These are phyloP conservation scores for Palaemon carinicauda DNA, from an alignment of 1,140 invertebrate species.

Conservation along the genomic window DNA sequence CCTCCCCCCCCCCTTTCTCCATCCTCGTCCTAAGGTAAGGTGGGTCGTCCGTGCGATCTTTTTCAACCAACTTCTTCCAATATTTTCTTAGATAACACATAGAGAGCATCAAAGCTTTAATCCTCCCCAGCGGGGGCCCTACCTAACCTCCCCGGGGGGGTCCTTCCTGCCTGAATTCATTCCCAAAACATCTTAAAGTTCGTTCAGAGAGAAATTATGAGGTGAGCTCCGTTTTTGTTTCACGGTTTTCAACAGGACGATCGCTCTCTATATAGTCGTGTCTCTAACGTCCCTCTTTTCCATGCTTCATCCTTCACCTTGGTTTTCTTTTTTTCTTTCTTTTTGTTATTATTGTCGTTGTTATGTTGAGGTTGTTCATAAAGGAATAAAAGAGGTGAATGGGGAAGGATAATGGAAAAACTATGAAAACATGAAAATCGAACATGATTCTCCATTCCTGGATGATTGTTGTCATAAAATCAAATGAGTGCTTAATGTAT, in stretches of 20 bases:
- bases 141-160: too few relatives aligned
- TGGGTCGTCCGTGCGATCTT: conserved; percentile 11
- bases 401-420: neutral
- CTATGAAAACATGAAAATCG: neutral
- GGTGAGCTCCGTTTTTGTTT: neutral
- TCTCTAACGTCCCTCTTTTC: neutral
- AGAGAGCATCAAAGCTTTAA: conserved; percentile 51
- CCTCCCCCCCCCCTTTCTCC: neutral
- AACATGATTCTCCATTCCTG: neutral
- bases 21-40: neutral
- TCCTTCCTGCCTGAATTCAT: conserved; percentile 46
- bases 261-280: neutral
- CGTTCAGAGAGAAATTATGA: conserved; percentile 34
- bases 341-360: neutral
- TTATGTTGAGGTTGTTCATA: neutral
- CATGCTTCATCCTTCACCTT: neutral
- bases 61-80: conserved; percentile 49
- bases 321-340: neutral
- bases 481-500: too few relatives aligned
- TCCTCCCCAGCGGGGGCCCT: neutral
- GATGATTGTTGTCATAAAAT: too few relatives aligned
- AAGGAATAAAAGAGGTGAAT: neutral
- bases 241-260: neutral
- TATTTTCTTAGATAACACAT: conserved; percentile 55
- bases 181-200: conserved; percentile 49